Evolutionary conservation across 2,888 invertebrate genomes (phyloP).

Genomic region (Orthonevra nobilis): DNA sequence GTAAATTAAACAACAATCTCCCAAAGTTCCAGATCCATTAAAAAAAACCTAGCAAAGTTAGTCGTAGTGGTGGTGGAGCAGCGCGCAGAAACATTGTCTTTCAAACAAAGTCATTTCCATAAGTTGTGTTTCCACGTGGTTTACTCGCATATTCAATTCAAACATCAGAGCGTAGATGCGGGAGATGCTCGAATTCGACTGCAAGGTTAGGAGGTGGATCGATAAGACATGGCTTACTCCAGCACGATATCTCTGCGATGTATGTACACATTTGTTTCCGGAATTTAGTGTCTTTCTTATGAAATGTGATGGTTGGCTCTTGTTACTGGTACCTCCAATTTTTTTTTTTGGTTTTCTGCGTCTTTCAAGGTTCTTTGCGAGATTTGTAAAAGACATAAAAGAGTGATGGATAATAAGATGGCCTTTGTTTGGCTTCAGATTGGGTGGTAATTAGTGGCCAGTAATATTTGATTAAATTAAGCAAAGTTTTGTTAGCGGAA

Average conservation of each 20-base stretch:
- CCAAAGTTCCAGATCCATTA: conserved; percentile 57
- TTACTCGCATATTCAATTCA: conserved; percentile 22
- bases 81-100: conserved; percentile 48
- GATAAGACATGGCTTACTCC: conserved; percentile 53
- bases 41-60: too few relatives aligned
- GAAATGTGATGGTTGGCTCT: conserved; percentile 39
- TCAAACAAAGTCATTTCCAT: conserved; percentile 53
- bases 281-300: conserved; percentile 47
- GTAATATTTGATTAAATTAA: too few relatives aligned
- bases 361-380: conserved; percentile 38
- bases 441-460: too few relatives aligned
- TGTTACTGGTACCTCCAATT: conserved; percentile 4
- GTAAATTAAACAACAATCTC: conserved; percentile 39
- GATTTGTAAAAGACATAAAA: too few relatives aligned
- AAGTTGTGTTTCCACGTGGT: conserved; percentile 64
- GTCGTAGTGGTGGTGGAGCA: background rate
- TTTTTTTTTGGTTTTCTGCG: conserved; percentile 23
- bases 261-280: conserved; percentile 43
- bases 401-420: conserved; percentile 7
- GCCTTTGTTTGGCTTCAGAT: background rate
- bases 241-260: conserved; percentile 44
- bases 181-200: conserved; percentile 53
- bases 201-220: conserved; percentile 64
- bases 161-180: conserved; percentile 22
- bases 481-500: too few relatives aligned